Percentiles rank a stretch among this genome's conserved stretches.
phyloP scores from a whole-genome alignment of 2,797 vertebrate genomes.

The Alfaro cultratus region DNA sequence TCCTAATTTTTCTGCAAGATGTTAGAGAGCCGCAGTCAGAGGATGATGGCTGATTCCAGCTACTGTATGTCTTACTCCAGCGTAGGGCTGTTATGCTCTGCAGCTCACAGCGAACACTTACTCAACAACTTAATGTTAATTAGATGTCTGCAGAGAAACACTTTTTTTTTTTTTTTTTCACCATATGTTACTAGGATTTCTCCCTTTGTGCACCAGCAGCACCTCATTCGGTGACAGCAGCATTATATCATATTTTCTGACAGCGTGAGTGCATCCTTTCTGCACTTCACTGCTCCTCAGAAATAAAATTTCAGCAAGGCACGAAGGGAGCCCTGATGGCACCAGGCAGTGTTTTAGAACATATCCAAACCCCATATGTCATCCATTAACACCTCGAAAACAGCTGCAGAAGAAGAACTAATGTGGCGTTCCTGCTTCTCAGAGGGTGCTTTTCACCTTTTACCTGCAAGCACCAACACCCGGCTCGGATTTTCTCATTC shows the following conservation, averaged over 20 bases:
- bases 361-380: slow-evolving; percentile 44
- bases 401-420: slow-evolving; percentile 29
- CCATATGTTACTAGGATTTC: slow-evolving; percentile 63
- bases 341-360: slow-evolving; percentile 47
- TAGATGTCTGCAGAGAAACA: slow-evolving; percentile 56
- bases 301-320: slow-evolving; percentile 56
- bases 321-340: slow-evolving; percentile 18
- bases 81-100: slow-evolving; percentile 42
- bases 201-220: slow-evolving; percentile 37
- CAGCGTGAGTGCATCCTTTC: slow-evolving; percentile 32
- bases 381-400: slow-evolving; percentile 55
- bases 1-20: background rate
- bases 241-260: slow-evolving; percentile 38
- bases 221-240: slow-evolving; percentile 32
- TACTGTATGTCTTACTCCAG: slow-evolving; percentile 56
- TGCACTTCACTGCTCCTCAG: slow-evolving; percentile 44
- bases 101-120: slow-evolving; percentile 61
- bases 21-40: slow-evolving; percentile 4
- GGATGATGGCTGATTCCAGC: slow-evolving; percentile 49
- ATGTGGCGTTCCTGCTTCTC: slow-evolving; percentile 19
- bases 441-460: background rate
- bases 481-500: background rate
- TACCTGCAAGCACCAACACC: slow-evolving; percentile 2
- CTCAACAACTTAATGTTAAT: slow-evolving; percentile 62
- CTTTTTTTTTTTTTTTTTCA: slow-evolving; percentile 27